Evolutionary conservation across 2,797 vertebrate species (phyloP).

Genomic region (Lagorchestes hirsutus): DNA sequence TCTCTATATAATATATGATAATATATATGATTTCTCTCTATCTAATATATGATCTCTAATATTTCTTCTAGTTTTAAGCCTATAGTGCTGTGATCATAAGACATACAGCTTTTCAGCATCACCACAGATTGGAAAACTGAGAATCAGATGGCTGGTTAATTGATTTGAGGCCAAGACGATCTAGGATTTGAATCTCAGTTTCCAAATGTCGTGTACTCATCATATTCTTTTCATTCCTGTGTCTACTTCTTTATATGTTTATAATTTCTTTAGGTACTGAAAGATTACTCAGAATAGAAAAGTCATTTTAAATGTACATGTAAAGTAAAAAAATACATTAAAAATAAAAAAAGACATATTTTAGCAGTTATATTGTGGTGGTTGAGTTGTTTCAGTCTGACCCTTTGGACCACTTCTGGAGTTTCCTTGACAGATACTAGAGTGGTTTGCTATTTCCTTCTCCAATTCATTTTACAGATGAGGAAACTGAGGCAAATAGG

Average conservation of each 20-base stretch:
- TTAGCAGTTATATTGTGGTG: background rate
- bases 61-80: too few relatives aligned
- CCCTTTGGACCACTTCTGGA: too few relatives aligned
- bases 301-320: slow-evolving; percentile 19
- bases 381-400: too few relatives aligned
- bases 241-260: background rate
- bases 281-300: slow-evolving; percentile 31
- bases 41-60: too few relatives aligned
- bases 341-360: slow-evolving; percentile 49
- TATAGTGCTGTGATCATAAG: too few relatives aligned
- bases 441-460: too few relatives aligned
- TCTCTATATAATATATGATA: too few relatives aligned
- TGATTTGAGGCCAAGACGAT: background rate
- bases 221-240: accelerated
- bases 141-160: background rate
- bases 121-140: background rate
- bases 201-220: accelerated
- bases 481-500: too few relatives aligned
- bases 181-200: background rate
- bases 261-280: slow-evolving; percentile 22
- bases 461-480: too few relatives aligned
- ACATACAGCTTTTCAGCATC: background rate
- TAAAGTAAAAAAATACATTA: too few relatives aligned
- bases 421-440: too few relatives aligned
- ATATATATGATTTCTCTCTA: too few relatives aligned